phyloP scores from a whole-genome alignment of 2,113 vertebrate genomes.

The Indicator indicator region DNA sequence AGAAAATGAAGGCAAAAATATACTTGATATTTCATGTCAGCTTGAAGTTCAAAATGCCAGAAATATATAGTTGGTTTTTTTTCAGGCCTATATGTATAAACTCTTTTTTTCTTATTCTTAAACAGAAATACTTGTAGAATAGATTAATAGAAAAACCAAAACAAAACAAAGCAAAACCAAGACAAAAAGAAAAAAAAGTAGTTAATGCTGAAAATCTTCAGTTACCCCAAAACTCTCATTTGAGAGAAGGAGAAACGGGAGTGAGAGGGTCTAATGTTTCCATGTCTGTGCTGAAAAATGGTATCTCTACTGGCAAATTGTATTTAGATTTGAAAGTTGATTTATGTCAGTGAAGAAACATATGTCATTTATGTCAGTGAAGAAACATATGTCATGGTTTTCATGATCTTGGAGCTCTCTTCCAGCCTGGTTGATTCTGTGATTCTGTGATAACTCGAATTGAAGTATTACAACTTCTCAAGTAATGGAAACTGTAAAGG shows the following conservation, averaged over 20 bases:
- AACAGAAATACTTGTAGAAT: neutral
- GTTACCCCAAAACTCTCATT: neutral
- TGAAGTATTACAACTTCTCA: neutral
- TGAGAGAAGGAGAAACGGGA: neutral
- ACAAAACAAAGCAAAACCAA: neutral
- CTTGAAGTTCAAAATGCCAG: neutral
- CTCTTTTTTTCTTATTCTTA: neutral
- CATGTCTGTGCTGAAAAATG: neutral
- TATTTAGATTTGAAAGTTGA: neutral
- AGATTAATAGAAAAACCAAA: neutral
- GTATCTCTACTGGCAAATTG: neutral
- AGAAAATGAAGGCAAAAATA: neutral
- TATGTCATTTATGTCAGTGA: neutral
- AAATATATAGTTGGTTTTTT: neutral
- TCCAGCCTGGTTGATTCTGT: no score
- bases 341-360: neutral
- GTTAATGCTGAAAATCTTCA: neutral
- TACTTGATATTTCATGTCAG: neutral
- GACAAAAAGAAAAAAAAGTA: neutral
- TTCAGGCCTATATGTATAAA: neutral
- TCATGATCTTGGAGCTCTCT: no score
- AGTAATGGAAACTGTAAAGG: neutral
- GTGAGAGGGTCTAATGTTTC: neutral
- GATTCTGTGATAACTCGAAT: neutral
- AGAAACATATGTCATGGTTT: neutral